Base-by-base conservation (phyloP, 1,140 invertebrate genomes). In the Atopsyche davidsoni region DNA sequence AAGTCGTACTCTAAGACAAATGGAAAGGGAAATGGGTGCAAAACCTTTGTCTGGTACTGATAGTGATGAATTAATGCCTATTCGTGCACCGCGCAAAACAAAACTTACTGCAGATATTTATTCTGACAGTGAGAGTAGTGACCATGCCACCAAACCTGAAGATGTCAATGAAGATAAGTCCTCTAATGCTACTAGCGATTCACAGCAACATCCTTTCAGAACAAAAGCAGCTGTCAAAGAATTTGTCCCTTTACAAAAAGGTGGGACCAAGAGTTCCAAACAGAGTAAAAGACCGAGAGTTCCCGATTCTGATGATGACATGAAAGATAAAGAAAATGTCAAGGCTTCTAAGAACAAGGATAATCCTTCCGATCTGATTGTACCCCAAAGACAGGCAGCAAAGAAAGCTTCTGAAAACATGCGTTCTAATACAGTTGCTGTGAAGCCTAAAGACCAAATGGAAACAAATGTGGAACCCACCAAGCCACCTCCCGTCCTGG, bases 361-460 rank as follows among this genome's bases (percentile, higher is more conserved):
- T 57, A 75, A 79, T 48, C 81, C 87, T 16, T 83, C 87, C 25
- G 80, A 89, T 60, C 70, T 92, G 23, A 90, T 92, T 59, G 89
- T 93, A n/a, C 90, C 89, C 1, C 90, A 93, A 65, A 73, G 90
- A 42, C 86, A 92, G 67, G 89, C 90, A 16, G 89, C 90, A 13
- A 92, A 92, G 62, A 92, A 92, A 65, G 89, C 89, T 2, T 87
- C 87, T 2, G 90, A 92, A 67, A 91, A 87, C 62, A 84, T 92
- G 78, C 82, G 80, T 25, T 78, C 75, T 6, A 81, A 76, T 16
- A 77, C 77, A 47, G 63, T 46, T 51, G 63, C 43, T 52, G 41
- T 45, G n/a, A 52, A 49, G 48, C 64, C 63, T 17, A 67, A 69
- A 46, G 75, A 78, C 31, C 67, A 70, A 51, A 43, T 59, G 23